Conservation (phyloP, 2,113 vertebrate species). For the Scolopax mira region DNA sequence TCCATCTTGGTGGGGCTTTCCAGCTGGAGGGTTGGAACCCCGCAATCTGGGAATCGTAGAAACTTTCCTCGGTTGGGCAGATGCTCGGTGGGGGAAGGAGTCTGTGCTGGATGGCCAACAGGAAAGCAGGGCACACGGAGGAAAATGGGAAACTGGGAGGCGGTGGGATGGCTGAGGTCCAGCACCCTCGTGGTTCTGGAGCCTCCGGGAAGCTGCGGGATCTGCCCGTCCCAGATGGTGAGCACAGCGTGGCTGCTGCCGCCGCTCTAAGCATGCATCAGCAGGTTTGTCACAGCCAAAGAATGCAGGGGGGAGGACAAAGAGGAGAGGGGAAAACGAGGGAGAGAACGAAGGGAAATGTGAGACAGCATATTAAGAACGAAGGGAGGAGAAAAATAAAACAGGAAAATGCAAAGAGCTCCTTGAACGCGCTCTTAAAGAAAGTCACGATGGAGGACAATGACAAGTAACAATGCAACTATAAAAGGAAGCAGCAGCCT, state of each 20-base stretch:
- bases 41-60: accelerated
- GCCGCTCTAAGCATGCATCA: neutral
- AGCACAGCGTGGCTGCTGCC: constrained; percentile 6
- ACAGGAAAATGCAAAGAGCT: neutral
- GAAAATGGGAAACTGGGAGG: neutral
- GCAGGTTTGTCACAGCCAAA: neutral
- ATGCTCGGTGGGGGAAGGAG: neutral
- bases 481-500: neutral
- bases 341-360: neutral
- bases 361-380: neutral
- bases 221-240: constrained; percentile 28
- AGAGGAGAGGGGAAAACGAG: neutral
- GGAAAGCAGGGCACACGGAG: neutral
- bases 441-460: neutral
- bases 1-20: neutral
- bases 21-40: neutral
- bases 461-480: neutral
- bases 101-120: neutral
- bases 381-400: neutral
- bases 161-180: neutral
- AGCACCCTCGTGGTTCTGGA: neutral
- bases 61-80: neutral
- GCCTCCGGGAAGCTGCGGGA: neutral
- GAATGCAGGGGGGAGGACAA: neutral
- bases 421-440: neutral